A percentile compares a stretch with the other conserved stretches of the same genome.
Conservation (phyloP, 2,797 vertebrate genomes). For the Cephalopachus bancanus region DNA sequence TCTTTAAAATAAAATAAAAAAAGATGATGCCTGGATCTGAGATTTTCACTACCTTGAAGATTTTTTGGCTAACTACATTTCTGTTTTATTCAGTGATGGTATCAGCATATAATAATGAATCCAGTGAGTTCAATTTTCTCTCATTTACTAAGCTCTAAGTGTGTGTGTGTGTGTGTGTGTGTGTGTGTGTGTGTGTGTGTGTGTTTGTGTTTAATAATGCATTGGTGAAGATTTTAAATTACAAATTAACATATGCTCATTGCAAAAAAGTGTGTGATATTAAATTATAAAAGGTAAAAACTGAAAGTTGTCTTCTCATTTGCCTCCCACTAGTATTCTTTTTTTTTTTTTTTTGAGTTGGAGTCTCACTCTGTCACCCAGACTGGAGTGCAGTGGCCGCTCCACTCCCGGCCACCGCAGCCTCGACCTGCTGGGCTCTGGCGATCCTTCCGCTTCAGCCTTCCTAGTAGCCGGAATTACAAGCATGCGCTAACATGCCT, state of each 20-base stretch:
- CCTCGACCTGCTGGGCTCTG: no score
- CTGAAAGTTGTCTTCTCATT: background rate
- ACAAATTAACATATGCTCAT: background rate
- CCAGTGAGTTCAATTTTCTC: background rate
- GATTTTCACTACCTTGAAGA: background rate
- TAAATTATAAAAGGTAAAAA: background rate
- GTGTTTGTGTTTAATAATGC: background rate
- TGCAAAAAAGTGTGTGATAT: background rate
- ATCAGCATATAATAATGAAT: background rate
- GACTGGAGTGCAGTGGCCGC: no score
- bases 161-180: background rate
- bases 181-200: rapidly evolving
- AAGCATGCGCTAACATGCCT: no score
- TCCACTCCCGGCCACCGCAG: no score
- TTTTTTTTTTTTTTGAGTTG: no score
- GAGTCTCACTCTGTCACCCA: no score
- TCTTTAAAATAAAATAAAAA: no score
- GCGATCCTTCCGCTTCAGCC: no score
- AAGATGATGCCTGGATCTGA: background rate
- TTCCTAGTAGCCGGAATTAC: no score
- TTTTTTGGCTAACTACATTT: background rate
- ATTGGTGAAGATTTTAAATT: background rate
- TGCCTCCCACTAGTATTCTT: no score
- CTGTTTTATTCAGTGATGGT: background rate
- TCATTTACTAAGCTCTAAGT: background rate